Evolutionary conservation across 2,888 invertebrate genomes (phyloP), one percentile per base, ranked within the genome.

Genomic region (Drosophila subsilvestris): DNA sequence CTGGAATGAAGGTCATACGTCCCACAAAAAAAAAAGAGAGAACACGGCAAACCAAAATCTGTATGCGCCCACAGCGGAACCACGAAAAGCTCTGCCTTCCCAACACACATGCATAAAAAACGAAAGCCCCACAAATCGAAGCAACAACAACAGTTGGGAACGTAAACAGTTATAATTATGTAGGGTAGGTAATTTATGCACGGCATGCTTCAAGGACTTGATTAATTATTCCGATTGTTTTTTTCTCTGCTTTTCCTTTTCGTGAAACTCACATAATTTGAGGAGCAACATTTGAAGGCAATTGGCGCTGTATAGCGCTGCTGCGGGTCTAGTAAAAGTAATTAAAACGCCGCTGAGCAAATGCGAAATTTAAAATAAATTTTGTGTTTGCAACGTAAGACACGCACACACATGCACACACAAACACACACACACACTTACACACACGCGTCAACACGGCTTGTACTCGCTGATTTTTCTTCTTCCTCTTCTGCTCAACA

Each of bases 1-100:
- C 49, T 43, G 77, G 68, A 86, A 81, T 85, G 90, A 90, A 90
- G 90, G 90, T 90, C 90, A 89, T 78, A 79, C 79, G 81, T 76
- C 74, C 67, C 72, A 71, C 74, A 70, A 57, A 32, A 53, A 45
- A 49, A 50, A 27, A 70, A 68, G 6, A 73, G 54, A 63, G 71
- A 77, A 57, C 65, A 82, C 67, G 66, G 53, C 58, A 42, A 43
- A 37, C 53, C 44, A 44, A 53, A 27, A 65, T 53, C 66, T 53
- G 66, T 56, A 44, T 45, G 32, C n/a, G 50, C 17, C 12, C 27
- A 58, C 48, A 55, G 43, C 42, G 49, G 42, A 43, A 27, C 55
- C 37, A 48, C 47, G 32, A 54, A 42, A 50, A 56, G 49, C 48
- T 37, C 14, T n/a, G 37, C 37, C 27, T 37, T 6, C n/a, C 37